phyloP scores from a whole-genome alignment of 1,140 invertebrate genomes.

The Vollenhovia emeryi region DNA sequence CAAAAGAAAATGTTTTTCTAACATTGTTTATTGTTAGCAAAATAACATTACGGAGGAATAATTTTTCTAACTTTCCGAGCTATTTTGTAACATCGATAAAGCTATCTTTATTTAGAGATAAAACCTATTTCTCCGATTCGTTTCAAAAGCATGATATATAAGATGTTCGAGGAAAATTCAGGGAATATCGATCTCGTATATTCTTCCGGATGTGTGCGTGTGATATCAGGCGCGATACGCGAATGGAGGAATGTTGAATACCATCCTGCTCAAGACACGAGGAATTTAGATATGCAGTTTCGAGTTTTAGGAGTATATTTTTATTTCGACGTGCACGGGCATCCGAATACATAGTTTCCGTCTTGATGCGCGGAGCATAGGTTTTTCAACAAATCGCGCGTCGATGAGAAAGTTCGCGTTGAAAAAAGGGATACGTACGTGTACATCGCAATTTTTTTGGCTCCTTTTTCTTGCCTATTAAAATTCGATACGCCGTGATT shows the following conservation, averaged over 20 bases:
- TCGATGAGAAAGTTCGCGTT: not conserved
- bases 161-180: slow-evolving; percentile 10
- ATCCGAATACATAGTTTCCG: slow-evolving; percentile 22
- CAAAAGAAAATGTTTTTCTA: not conserved
- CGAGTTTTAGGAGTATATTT: slow-evolving; percentile 28
- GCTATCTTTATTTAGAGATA: slow-evolving; percentile 23
- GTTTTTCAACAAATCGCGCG: slow-evolving; percentile 11
- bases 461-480: not conserved
- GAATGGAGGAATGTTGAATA: slow-evolving; percentile 36
- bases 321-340: slow-evolving; percentile 43
- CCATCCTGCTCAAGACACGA: slow-evolving; percentile 7
- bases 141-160: slow-evolving; percentile 19
- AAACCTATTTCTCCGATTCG: not conserved
- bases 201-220: not conserved
- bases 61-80: not conserved
- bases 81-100: slow-evolving; percentile 7
- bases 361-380: slow-evolving; percentile 12
- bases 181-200: slow-evolving; percentile 30
- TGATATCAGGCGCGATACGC: slow-evolving; percentile 26
- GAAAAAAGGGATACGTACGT: no score
- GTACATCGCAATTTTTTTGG: not conserved
- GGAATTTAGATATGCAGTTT: slow-evolving; percentile 50
- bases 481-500: not conserved
- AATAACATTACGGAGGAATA: not conserved
- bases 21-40: not conserved